Conservation (phyloP, 2,113 vertebrate species). For the Sinocyclocheilus grahami region DNA sequence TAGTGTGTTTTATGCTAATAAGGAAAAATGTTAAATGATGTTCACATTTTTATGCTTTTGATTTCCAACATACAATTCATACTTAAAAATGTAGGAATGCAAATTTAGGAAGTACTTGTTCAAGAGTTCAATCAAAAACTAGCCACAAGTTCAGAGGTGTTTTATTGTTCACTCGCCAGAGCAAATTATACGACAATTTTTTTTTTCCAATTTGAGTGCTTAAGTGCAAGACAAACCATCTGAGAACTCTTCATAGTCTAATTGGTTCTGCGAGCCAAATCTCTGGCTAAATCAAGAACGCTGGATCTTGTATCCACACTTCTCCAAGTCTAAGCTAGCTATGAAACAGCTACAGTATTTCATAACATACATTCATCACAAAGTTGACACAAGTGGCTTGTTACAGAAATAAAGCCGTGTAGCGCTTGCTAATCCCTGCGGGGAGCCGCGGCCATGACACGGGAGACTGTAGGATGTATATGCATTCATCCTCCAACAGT, state of each 20-base stretch:
- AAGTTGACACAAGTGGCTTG: slow-evolving; percentile 55
- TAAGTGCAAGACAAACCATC: background rate
- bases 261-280: background rate
- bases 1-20: background rate
- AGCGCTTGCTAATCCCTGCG: slow-evolving; percentile 45
- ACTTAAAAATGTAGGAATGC: no score
- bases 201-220: background rate
- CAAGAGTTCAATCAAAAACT: no score
- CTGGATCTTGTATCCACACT: background rate
- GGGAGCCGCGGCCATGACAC: background rate
- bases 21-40: background rate
- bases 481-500: background rate
- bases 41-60: no score
- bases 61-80: background rate
- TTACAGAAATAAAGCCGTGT: slow-evolving; percentile 45
- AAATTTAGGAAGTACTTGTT: no score
- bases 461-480: background rate
- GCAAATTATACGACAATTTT: background rate
- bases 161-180: background rate
- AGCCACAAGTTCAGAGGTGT: background rate
- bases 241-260: background rate
- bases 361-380: slow-evolving; percentile 50
- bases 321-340: background rate
- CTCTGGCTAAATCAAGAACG: background rate
- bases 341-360: slow-evolving; percentile 7